These are phyloP conservation scores for Scomberomorus guttatus DNA, from an alignment of 2,797 vertebrate species.

Conservation along the genomic window DNA sequence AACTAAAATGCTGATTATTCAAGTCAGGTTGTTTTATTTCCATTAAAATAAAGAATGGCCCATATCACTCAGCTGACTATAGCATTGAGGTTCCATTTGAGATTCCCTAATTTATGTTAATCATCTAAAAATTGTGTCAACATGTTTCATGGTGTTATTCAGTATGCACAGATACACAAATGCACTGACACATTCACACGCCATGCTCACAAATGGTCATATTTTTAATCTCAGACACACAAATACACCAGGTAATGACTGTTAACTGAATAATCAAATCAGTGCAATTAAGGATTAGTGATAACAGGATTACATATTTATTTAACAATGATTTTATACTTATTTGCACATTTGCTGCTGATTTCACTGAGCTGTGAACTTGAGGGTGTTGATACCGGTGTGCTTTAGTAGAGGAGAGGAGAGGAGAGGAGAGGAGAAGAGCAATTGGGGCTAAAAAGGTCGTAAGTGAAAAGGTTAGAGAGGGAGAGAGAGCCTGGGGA, in stretches of 20 bases:
- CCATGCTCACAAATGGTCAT: neutral
- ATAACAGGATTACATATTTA: slow-evolving; percentile 33
- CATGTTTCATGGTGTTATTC: neutral
- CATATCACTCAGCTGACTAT: too few species aligned
- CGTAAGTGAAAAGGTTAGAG: slow-evolving; percentile 59
- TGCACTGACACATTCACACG: neutral
- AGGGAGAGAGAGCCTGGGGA: slow-evolving; percentile 37
- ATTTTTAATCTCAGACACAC: neutral
- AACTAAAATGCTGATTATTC: neutral
- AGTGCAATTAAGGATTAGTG: slow-evolving; percentile 18
- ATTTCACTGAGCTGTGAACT: slow-evolving; percentile 4
- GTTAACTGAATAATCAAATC: slow-evolving; percentile 44
- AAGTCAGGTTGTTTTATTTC: neutral
- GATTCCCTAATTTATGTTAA: slow-evolving; percentile 1
- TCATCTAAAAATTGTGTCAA: slow-evolving; percentile 22
- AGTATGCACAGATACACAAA: neutral
- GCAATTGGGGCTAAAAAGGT: slow-evolving; percentile 44
- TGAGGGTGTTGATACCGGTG: neutral
- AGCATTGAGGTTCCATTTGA: too few species aligned
- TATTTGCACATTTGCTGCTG: slow-evolving; percentile 17
- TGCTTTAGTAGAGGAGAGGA: neutral
- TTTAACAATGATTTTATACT: slow-evolving; percentile 31
- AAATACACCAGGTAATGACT: slow-evolving; percentile 5
- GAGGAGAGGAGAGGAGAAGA: neutral
- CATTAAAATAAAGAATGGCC: neutral